Base-by-base conservation (phyloP, 2,888 invertebrate genomes). In the Drosophila kambysellisi region DNA sequence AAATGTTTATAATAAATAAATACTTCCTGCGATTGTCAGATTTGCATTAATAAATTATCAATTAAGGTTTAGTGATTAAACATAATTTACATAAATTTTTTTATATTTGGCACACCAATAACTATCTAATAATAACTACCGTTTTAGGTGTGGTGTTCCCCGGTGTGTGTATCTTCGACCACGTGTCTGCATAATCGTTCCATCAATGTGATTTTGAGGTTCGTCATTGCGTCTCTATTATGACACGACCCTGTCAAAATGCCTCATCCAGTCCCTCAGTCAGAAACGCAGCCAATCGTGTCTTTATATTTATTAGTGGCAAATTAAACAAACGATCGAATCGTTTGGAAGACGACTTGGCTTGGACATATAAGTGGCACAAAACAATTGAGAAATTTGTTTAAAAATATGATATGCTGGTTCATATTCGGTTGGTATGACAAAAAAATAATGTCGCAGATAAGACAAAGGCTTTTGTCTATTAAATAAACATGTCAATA, bases 401-500 rank as follows among this genome's bases (percentile, higher is more conserved):
- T 72, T n/a, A 65, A 52, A 80, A 67, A 72, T 79, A 77, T 77
- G 70, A 81, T 73, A 73, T 70, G 77, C 71, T 53, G 72, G 68
- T 41, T 64, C 63, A 61, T 29, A 41, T 52, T 48, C 35, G 52
- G 41, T 58, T 39, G 29, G 29, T 51, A 50, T 15, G 20, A 30
- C 15, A 33, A 57, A 57, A 69, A 73, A 56, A 72, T 63, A 66
- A 74, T 70, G 71, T 60, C 62, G 61, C 25, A 50, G 52, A 58
- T 77, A 77, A 76, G 75, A 89, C 88, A 86, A 86, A 75, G 78
- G 75, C 76, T 73, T 72, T 89, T 89, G 79, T 65, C 46, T 61
- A 76, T 63, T 48, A 88, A 89, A 86, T 89, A 85, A 82, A 86
- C 74, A 88, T 90, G 90, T 88, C 90, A 86, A 90, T 90, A 85